Evolutionary conservation across 2,113 vertebrate species (phyloP), one percentile per base, ranked within the genome.

Genomic region (Erinaceus europaeus): DNA sequence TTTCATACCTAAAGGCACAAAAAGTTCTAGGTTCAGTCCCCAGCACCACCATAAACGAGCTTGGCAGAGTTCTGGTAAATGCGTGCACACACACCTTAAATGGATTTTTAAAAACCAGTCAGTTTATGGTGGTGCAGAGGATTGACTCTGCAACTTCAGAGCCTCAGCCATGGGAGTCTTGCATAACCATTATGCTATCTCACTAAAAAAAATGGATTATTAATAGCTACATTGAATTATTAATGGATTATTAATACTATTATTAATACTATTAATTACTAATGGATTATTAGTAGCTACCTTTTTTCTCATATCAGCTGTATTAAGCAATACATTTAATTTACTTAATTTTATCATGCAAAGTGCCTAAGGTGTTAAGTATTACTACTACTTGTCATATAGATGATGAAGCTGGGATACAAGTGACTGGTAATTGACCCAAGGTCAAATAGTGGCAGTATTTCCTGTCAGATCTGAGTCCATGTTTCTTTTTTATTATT

Each of bases 381-480:
- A 73, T 15, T 71, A 48, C 57, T 86, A 36, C 88, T 65, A 42
- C 44, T 25, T 53, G 8, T 91, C 62, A 53, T 64, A 62, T 62
- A 79, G 42, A 32, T 65, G 72, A 50, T 53, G 36, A 1, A 29
- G 9, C 29, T 57, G 38, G 79, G 67, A 85, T 48, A 74, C 42
- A 82, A 42, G 32, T 10, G 12, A 87, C 86, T 36, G 34, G 34
- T 86, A 50, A 48, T 87, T 94, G 46, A 4, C 62, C 36, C 27
- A 79, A 29, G 21, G 14, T 57, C 34, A 61, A 57, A 38, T 55
- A 17, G n/a, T 44, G 65, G 55, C n/a, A 46, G 9, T 82, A 34
- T 86, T 90, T 75, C 38, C 14, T 88, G 18, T 67, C 68, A 64
- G 23, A 61, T 84, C 9, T 78, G 53, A 85, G 42, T 90, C 50